Conservation (phyloP, 2,888 invertebrate species). For the Erebia ligea region DNA sequence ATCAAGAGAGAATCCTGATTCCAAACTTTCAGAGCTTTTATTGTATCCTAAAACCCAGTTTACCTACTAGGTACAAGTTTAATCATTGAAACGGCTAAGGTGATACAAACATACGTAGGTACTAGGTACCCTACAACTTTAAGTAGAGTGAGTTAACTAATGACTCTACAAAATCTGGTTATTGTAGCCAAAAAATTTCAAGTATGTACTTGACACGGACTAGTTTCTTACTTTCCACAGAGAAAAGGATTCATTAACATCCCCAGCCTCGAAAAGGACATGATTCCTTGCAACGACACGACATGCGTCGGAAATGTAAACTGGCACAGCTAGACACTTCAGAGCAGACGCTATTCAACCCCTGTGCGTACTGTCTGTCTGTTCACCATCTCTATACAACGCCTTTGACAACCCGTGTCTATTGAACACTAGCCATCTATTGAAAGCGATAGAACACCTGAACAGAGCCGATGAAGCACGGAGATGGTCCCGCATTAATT, state of each 20-base stretch:
- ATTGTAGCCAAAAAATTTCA: slow-evolving; percentile 10
- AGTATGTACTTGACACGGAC: slow-evolving; percentile 21
- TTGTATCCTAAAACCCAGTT: too few species aligned
- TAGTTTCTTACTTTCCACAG: slow-evolving; percentile 30
- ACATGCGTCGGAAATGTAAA: slow-evolving; percentile 67
- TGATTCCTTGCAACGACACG: slow-evolving; percentile 32
- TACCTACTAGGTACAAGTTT: background rate
- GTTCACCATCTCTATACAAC: slow-evolving; percentile 47
- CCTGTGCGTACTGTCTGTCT: slow-evolving; percentile 60
- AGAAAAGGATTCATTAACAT: slow-evolving; percentile 34
- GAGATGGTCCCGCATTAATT: slow-evolving; percentile 76
- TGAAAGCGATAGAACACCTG: slow-evolving; percentile 64
- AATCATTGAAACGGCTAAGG: background rate
- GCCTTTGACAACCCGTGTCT: slow-evolving; percentile 71
- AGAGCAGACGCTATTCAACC: slow-evolving; percentile 78
- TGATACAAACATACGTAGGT: background rate
- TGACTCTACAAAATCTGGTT: slow-evolving; percentile 6
- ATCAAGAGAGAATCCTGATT: too few species aligned
- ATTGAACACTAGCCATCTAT: slow-evolving; percentile 62
- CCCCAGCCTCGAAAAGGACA: slow-evolving; percentile 37
- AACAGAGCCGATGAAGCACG: slow-evolving; percentile 69
- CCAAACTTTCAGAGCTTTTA: too few species aligned
- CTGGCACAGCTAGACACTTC: slow-evolving; percentile 55
- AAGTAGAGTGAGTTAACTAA: too few species aligned
- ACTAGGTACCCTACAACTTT: background rate